These are phyloP conservation scores for Diaperis boleti DNA, from an alignment of 2,888 invertebrate genomes.

Conservation along the genomic window DNA sequence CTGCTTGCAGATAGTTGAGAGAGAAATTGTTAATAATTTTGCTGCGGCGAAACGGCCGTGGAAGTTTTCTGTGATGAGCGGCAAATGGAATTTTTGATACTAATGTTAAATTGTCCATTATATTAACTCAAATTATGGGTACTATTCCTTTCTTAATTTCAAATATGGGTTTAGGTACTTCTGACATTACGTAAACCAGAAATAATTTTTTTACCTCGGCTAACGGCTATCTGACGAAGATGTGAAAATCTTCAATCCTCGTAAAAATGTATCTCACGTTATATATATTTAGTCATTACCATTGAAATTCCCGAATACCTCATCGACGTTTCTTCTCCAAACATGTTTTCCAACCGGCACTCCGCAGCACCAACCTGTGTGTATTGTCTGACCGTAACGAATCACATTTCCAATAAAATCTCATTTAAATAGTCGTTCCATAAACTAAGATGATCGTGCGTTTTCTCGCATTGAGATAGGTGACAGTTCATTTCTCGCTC, in stretches of 20 bases:
- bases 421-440: conserved; percentile 28
- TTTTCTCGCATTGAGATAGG: conserved; percentile 31
- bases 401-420: conserved; percentile 33
- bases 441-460: conserved; percentile 28
- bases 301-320: neutral
- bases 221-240: too few species aligned
- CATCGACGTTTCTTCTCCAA: neutral
- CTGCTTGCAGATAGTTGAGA: neutral
- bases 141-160: too few species aligned
- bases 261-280: too few species aligned
- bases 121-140: too few species aligned
- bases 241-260: too few species aligned
- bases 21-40: neutral
- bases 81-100: too few species aligned
- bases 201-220: too few species aligned
- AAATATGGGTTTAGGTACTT: too few species aligned
- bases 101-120: too few species aligned
- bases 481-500: conserved; percentile 42
- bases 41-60: too few species aligned
- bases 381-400: conserved; percentile 30
- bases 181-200: too few species aligned
- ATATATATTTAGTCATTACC: neutral
- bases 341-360: neutral
- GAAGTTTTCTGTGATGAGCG: too few species aligned
- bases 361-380: neutral